phyloP scores from a whole-genome alignment of 2,113 vertebrate genomes.

The Ploceus nigricollis region DNA sequence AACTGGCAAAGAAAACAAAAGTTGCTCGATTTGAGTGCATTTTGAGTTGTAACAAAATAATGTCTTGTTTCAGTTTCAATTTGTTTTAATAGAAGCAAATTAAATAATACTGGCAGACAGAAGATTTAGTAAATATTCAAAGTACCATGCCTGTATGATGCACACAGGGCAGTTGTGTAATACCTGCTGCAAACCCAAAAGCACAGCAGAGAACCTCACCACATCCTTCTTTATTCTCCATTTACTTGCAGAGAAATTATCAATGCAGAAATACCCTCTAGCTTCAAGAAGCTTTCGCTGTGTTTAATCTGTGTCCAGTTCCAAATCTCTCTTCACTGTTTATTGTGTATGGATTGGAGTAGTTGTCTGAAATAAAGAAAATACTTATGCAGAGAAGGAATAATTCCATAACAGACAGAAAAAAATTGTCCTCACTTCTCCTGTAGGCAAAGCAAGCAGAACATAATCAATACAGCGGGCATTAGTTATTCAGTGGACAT shows the following conservation, averaged over 20 bases:
- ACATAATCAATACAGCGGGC: neutral
- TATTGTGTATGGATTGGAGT: neutral
- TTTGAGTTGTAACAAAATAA: neutral
- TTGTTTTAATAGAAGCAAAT: neutral
- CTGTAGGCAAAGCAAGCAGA: neutral
- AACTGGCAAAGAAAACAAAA: neutral
- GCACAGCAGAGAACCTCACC: neutral
- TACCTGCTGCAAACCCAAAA: neutral
- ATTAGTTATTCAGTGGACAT: neutral
- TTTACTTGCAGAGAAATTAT: neutral
- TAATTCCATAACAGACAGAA: neutral
- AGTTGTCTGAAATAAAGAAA: neutral
- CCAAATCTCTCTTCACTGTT: neutral
- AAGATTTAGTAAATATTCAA: neutral
- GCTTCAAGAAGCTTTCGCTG: neutral
- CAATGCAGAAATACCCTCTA: neutral
- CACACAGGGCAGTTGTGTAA: neutral
- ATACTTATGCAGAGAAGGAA: neutral
- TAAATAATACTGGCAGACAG: neutral
- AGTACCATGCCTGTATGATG: neutral
- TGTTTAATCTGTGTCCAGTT: neutral
- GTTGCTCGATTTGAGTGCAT: neutral
- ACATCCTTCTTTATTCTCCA: neutral
- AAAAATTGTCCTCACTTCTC: neutral
- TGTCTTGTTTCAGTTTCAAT: neutral